Conservation (phyloP, 2,113 vertebrate genomes). For the Pachypanchax playfairii region DNA sequence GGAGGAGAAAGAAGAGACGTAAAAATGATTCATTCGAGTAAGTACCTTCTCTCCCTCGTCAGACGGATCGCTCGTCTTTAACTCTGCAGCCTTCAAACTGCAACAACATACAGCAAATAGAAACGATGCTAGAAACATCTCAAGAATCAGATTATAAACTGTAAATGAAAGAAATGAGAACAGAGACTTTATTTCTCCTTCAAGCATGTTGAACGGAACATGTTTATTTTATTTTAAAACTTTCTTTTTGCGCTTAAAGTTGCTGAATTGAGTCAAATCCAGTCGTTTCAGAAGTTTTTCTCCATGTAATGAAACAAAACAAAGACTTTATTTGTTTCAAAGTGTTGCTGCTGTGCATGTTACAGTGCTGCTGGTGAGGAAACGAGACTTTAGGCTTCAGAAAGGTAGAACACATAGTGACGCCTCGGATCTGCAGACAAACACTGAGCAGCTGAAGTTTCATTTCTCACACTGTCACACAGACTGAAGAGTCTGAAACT, state of each 20-base stretch:
- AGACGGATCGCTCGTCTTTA: neutral
- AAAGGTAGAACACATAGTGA: constrained; percentile 13
- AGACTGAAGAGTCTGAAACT: neutral
- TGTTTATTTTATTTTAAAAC: too few relatives aligned
- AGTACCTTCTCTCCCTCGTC: constrained; percentile 10
- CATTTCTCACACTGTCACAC: constrained; percentile 8
- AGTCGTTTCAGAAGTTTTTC: neutral
- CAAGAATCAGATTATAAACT: neutral
- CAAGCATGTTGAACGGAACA: too few relatives aligned
- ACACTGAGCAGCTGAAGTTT: constrained; percentile 12
- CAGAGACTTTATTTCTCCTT: neutral
- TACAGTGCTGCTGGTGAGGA: neutral
- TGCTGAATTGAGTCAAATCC: neutral
- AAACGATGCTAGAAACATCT: neutral
- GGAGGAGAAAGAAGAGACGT: neutral
- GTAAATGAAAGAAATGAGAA: neutral
- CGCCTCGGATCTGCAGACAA: constrained; percentile 9
- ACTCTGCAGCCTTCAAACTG: neutral
- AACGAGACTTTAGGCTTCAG: neutral
- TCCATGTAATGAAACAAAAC: constrained; percentile 1
- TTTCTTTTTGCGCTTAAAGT: neutral
- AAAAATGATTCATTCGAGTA: constrained; percentile 66
- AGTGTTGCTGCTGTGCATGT: neutral
- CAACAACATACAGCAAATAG: neutral
- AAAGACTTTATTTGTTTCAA: neutral